These are phyloP conservation scores for Rhinolophus sinicus DNA, from an alignment of 2,113 vertebrate genomes.

Conservation along the genomic window DNA sequence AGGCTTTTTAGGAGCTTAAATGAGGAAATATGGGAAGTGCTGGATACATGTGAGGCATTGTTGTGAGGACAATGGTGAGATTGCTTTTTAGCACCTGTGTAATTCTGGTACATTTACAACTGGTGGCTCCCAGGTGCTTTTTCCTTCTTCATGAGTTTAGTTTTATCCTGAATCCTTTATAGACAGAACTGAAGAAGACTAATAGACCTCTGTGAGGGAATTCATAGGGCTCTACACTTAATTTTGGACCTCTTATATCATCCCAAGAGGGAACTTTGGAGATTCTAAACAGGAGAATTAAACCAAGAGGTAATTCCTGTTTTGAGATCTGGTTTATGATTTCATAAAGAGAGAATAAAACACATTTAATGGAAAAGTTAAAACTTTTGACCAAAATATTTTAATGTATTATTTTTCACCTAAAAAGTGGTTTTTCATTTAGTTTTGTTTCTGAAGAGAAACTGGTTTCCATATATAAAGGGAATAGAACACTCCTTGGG, in stretches of 20 bases:
- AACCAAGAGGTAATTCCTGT: background rate
- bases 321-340: background rate
- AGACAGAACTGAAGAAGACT: background rate
- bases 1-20: background rate
- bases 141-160: background rate
- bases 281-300: background rate
- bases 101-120: background rate
- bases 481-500: background rate
- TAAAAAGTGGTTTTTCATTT: background rate
- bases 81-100: background rate
- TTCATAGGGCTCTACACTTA: background rate
- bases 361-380: background rate
- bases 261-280: background rate
- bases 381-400: background rate
- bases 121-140: background rate
- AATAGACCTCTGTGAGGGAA: background rate
- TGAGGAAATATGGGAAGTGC: background rate
- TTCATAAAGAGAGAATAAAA: background rate
- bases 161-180: background rate
- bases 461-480: slow-evolving; percentile 23
- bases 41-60: background rate
- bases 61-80: background rate
- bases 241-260: background rate
- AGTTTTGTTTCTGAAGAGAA: slow-evolving; percentile 6
- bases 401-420: slow-evolving; percentile 9